Base-by-base conservation (phyloP, 2,888 invertebrate species). In the Chrysina gloriosa region DNA sequence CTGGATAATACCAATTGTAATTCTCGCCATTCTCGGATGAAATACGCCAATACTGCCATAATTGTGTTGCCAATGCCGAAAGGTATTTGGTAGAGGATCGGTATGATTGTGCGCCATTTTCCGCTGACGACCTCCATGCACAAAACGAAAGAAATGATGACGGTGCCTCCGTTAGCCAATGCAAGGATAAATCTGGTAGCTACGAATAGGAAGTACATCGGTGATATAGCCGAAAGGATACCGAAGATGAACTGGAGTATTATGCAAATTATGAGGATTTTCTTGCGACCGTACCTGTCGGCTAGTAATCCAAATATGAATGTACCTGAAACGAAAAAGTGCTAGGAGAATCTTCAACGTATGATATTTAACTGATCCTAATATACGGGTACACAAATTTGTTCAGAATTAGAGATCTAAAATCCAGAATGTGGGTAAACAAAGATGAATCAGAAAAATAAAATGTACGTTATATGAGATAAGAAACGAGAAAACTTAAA, bases 111-210 rank as follows among this genome's bases (percentile, higher is more conserved):
- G 31, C 89, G 83, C 85, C 87, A 89, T 79, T 85, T 85, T 36
- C 88, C 88, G 63, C 88, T 86, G 23, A 89, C 89, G 23, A 86
- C 86, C 84, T 88, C 89, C 85, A 89, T 86, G 78, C 88, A 89
- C 73, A 90, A 81, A 1, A 91, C 89, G 77, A 90, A 90, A 0
- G 90, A 89, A 72, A 88, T 87, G 14, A 89, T 87, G 70, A 87
- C 85, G 25, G 89, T 86, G 2, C 90, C 90, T 66, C 89, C 89
- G 73, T 87, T 87, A 3, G 87, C 86, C 65, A 89, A 77, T 1
- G 88, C 89, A 69, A 88, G 77, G 19, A 88, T 72, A 75, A 89
- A 88, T 81, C 89, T 85, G 63, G 81, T 76, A 0, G 84, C 23
- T 23, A 89, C 74, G 78, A 90, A 90, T 2, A 81, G 65, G 82